Evolutionary conservation across 2,113 vertebrate species (phyloP).

Genomic region (Accipiter cooperii): DNA sequence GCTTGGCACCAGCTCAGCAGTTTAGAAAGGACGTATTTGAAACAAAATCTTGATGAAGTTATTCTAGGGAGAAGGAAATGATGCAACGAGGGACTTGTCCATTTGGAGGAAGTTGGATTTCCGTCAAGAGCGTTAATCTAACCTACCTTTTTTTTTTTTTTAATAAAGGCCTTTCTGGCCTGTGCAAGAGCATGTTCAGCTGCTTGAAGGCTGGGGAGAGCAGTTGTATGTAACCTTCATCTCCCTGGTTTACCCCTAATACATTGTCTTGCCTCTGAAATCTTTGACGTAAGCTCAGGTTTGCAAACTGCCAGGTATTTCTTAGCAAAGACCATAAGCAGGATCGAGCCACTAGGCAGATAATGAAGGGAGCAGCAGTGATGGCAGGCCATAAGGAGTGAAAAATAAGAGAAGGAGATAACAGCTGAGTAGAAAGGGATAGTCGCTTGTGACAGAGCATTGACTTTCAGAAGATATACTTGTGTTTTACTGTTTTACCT

Average conservation of each 20-base stretch:
- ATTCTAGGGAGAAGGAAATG: conserved; percentile 66
- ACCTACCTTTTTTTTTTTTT: background rate
- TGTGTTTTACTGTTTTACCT: background rate
- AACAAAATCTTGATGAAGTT: conserved; percentile 12
- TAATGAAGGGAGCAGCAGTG: background rate
- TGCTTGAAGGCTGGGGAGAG: background rate
- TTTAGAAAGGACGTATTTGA: background rate
- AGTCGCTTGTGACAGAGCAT: background rate
- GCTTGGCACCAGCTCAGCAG: conserved; percentile 20
- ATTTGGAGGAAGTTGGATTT: conserved; percentile 63
- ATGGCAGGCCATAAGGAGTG: background rate
- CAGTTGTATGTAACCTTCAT: background rate
- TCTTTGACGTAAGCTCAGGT: background rate
- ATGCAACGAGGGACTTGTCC: conserved; percentile 57
- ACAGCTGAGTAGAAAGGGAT: background rate
- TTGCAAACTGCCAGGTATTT: background rate
- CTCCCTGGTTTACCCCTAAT: background rate
- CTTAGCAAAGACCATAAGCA: background rate
- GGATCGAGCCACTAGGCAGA: background rate
- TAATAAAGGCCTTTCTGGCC: background rate
- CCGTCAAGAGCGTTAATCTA: conserved; percentile 9
- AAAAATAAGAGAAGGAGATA: background rate
- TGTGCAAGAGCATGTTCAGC: background rate
- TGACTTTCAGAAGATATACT: background rate
- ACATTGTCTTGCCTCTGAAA: background rate